phyloP scores from a whole-genome alignment of 2,113 vertebrate genomes.

The Prietella phreatophila region DNA sequence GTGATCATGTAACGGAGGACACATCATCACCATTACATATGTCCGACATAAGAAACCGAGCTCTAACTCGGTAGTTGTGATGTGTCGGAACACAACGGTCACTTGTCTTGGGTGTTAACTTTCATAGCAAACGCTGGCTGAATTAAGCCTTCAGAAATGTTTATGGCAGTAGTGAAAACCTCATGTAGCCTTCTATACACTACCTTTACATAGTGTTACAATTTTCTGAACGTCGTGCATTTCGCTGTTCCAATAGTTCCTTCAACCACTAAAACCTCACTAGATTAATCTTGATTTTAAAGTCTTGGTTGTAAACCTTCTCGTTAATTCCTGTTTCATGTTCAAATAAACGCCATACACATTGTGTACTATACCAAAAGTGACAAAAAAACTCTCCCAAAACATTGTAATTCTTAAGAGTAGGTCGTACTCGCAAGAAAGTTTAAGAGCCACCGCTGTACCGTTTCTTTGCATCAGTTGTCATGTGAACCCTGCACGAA shows the following conservation, averaged over 20 bases:
- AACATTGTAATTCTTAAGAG: too few relatives aligned
- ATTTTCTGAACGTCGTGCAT: neutral
- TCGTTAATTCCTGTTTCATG: neutral
- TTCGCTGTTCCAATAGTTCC: neutral
- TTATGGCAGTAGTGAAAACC: neutral
- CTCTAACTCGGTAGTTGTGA: neutral
- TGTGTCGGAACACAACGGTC: neutral
- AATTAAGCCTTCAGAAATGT: neutral
- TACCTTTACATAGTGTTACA: neutral
- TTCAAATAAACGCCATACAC: neutral
- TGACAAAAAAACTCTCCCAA: too few relatives aligned
- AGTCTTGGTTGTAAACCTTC: neutral
- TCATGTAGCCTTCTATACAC: neutral
- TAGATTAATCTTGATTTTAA: neutral
- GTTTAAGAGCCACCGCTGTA: too few relatives aligned
- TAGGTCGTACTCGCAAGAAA: too few relatives aligned
- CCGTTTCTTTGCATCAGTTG: neutral
- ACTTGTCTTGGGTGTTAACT: neutral
- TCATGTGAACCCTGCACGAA: neutral
- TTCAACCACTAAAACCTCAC: too few relatives aligned
- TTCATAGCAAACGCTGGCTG: neutral
- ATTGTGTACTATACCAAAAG: neutral
- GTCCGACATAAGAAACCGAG: neutral
- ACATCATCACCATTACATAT: neutral
- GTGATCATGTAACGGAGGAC: neutral